Evolutionary conservation across 2,113 vertebrate genomes (phyloP), one percentile per base, ranked within the genome.

Genomic region (Anser cygnoides): DNA sequence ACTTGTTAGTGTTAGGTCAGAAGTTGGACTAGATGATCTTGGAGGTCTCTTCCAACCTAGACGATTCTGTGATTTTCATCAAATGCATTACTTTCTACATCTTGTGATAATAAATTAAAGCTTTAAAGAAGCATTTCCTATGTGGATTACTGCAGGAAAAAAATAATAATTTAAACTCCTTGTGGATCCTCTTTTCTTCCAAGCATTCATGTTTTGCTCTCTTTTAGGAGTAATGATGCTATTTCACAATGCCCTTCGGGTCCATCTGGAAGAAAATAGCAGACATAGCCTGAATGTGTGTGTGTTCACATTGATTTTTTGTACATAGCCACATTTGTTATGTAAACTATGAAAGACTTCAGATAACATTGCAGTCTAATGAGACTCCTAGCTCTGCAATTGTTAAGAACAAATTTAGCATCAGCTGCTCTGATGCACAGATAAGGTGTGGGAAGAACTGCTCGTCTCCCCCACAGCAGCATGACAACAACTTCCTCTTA

Each of bases 391-490:
- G 62, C 41, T 63, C 72, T 78, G 82, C 57, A 44, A 3, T 77
- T 66, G 58, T 55, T 95, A 50, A 57, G 68, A 90, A 78, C 29
- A 89, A 86, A 88, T 13, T 37, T 50, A 49, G 50, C 44, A 46
- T 86, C 90, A 88, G 82, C 75, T 77, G 79, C 80, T 85, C 44
- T 59, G 72, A 77, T 79, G 87, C 71, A 58, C 67, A 77, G 87
- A 86, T 80, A 84, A 81, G 80, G 74, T 71, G 65, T 39, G 77
- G 83, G 86, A 90, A 92, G 83, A 46, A 58, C 50, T 90, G 59
- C 37, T 88, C 21, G 49, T 90, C 19, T 15, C 17, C 68, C 35
- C 52, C 65, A 71, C 73, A 68, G 75, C 90, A 82, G 87, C 72
- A 13, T 37, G 87, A 87, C 72, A 57, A 49, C 31, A 49, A 1